These are phyloP conservation scores for Microctenopoma stevenorrisi DNA, from an alignment of 2,797 vertebrate species.

Conservation along the genomic window DNA sequence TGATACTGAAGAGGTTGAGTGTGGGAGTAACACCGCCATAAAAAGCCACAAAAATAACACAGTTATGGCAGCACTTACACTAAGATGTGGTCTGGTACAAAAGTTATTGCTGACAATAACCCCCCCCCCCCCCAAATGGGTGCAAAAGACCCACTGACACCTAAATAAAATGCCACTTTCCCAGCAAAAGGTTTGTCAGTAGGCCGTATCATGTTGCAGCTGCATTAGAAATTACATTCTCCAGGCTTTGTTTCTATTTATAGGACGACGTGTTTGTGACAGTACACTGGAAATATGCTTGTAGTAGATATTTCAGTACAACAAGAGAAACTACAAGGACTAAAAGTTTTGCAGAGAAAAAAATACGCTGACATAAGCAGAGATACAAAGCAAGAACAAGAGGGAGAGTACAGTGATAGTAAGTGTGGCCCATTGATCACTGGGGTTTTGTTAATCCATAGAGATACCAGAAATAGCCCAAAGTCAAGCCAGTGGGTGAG, in stretches of 20 bases:
- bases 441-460: constrained; percentile 70
- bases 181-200: constrained; percentile 3
- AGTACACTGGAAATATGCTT: constrained; percentile 22
- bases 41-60: constrained; percentile 41
- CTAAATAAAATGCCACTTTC: constrained; percentile 4
- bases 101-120: constrained; percentile 6
- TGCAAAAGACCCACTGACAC: constrained; percentile 1
- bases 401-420: constrained; percentile 51
- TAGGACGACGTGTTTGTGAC: constrained; percentile 14
- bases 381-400: constrained; percentile 38
- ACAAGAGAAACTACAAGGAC: constrained; percentile 51
- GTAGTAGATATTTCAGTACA: constrained; percentile 37
- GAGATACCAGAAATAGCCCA: constrained; percentile 77
- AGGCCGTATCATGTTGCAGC: constrained; percentile 8
- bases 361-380: constrained; percentile 67
- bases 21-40: constrained; percentile 19
- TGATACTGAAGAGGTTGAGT: constrained; percentile 25
- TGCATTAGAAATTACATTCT: constrained; percentile 18
- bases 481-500: constrained; percentile 67
- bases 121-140: background rate
- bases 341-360: constrained; percentile 55
- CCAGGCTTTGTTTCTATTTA: constrained; percentile 34
- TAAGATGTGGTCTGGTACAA: constrained; percentile 44
- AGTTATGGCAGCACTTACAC: constrained; percentile 17
- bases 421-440: constrained; percentile 75